These are phyloP conservation scores for Drosophila birchii DNA, from an alignment of 2,888 invertebrate genomes.

Conservation along the genomic window DNA sequence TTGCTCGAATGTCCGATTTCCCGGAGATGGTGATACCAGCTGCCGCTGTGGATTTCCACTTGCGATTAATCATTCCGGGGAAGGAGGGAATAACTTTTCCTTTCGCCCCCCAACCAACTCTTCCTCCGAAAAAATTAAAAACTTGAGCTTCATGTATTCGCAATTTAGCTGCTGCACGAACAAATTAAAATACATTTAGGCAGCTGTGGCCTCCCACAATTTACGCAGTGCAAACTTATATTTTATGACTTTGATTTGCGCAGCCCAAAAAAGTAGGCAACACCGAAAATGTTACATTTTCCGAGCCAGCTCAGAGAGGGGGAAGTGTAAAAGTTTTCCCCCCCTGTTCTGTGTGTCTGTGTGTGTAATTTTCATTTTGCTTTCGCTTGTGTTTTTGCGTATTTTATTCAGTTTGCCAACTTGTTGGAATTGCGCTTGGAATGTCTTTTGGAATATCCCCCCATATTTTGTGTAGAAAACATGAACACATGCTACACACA, in stretches of 20 bases:
- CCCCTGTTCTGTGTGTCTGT: background rate
- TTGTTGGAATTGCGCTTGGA: background rate
- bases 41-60: slow-evolving; percentile 51
- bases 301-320: background rate
- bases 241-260: slow-evolving; percentile 77
- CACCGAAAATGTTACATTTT: slow-evolving; percentile 6
- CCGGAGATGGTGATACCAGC: slow-evolving; percentile 11
- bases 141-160: slow-evolving; percentile 71
- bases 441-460: background rate
- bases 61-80: slow-evolving; percentile 67
- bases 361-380: slow-evolving; percentile 11
- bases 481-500: slow-evolving; percentile 27
- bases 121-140: slow-evolving; percentile 38
- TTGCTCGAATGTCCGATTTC: slow-evolving; percentile 26
- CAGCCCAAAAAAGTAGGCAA: slow-evolving; percentile 73
- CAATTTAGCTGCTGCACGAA: slow-evolving; percentile 53
- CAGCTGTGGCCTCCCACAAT: slow-evolving; percentile 76
- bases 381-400: slow-evolving; percentile 3
- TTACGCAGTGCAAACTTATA: slow-evolving; percentile 81
- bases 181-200: slow-evolving; percentile 82
- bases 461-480: slow-evolving; percentile 7
- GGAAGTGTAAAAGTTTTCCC: slow-evolving; percentile 9
- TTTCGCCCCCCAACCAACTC: background rate
- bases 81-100: slow-evolving; percentile 61
- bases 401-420: slow-evolving; percentile 14